Evolutionary conservation across 2,797 vertebrate species (phyloP), one percentile per base, ranked within the genome.

Genomic region (Carcharodon carcharias): DNA sequence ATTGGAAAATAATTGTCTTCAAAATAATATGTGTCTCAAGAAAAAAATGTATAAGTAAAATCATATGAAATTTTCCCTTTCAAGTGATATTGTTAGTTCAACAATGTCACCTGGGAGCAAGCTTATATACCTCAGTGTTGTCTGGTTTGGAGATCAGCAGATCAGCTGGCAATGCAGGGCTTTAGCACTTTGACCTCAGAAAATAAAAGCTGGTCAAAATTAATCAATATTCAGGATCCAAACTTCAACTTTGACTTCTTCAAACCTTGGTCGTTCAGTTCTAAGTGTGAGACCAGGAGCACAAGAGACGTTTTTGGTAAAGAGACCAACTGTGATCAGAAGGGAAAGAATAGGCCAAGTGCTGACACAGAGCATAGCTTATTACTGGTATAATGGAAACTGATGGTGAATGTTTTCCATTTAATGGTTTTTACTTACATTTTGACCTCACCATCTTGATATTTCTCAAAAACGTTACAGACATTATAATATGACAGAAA

Each of bases 371-470:
- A 93, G 61, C 18, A 65, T 9, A 63, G 91, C 91, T 65, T 93
- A 65, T 93, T 93, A 65, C 61, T 65, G 61, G 61, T 61, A 93
- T 93, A 93, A 93, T 65, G n/a, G 89, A 93, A 93, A 65, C 61
- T 93, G 58, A 65, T 93, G 91, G 91, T 8, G 61, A 93, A 93
- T 93, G 58, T 93, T 93, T 93, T 93, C 61, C 35, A 93, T 93
- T 93, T 93, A 93, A 93, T 26, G 26, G 91, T 93, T 93, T 89
- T n/a, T 93, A 65, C 91, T 93, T 93, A 93, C 61, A 65, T 65
- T 93, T 93, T 65, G 91, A 93, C 91, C 91, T 93, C 91, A 65
- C n/a, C 91, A 93, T 93, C 91, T 93, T 93, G 91, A 93, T 93
- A 93, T 93, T 93, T 93, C 91, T 93, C n/a, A 65, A 63, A 93